phyloP scores from a whole-genome alignment of 2,888 invertebrate genomes.

The Cantharis nigra region DNA sequence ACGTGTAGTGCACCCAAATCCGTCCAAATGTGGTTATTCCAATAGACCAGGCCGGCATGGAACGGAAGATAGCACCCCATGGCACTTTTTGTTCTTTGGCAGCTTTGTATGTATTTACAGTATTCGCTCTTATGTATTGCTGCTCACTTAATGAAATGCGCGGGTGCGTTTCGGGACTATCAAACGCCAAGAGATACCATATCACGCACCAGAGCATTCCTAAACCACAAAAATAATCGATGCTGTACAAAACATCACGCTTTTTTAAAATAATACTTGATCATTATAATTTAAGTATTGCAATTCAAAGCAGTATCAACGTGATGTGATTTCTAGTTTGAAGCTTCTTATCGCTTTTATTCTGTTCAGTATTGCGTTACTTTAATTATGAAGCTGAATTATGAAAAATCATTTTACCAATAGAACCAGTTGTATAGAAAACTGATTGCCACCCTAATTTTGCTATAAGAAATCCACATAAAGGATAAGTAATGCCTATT shows the following conservation, averaged over 20 bases:
- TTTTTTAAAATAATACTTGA: neutral
- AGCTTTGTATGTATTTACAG: conserved; percentile 58
- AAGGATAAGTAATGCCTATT: conserved; percentile 71
- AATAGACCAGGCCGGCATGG: conserved; percentile 71
- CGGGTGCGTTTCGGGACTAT: conserved; percentile 70
- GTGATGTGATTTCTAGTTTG: no score
- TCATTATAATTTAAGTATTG: neutral
- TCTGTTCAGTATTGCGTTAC: neutral
- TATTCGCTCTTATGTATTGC: conserved; percentile 67
- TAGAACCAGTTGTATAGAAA: conserved; percentile 71
- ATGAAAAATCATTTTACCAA: conserved; percentile 53
- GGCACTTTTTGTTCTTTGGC: conserved; percentile 62
- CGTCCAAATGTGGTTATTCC: conserved; percentile 75
- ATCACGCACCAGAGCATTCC: conserved; percentile 66
- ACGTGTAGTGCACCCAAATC: conserved; percentile 75
- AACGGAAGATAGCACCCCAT: conserved; percentile 67
- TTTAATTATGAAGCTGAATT: neutral
- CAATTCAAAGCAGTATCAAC: neutral
- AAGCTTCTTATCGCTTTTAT: no score
- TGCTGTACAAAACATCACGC: neutral
- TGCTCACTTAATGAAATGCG: conserved; percentile 68
- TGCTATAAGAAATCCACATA: conserved; percentile 72
- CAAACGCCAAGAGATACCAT: conserved; percentile 72
- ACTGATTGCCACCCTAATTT: conserved; percentile 70
- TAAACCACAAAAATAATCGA: neutral